Evolutionary conservation across 1,140 invertebrate species (phyloP).

Genomic region (Stegodyphus dumicola): DNA sequence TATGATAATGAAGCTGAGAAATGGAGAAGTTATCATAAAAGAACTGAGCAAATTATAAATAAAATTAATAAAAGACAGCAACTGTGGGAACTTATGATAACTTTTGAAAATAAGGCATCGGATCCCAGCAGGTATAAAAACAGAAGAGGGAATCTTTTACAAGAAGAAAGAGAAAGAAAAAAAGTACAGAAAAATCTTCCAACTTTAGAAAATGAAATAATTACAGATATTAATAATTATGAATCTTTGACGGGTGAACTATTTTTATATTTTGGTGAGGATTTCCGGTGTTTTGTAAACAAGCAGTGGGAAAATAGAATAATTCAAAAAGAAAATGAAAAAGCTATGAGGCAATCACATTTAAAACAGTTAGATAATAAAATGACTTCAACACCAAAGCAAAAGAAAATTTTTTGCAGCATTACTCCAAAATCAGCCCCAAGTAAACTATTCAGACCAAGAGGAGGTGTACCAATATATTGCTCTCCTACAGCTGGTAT

Average conservation of each 20-base stretch:
- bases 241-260: conserved; percentile 65
- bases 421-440: conserved; percentile 27
- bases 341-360: conserved; percentile 62
- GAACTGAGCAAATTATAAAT: conserved; percentile 73
- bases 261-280: conserved; percentile 67
- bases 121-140: conserved; percentile 85
- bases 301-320: conserved; percentile 67
- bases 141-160: conserved; percentile 82
- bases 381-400: neutral
- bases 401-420: conserved; percentile 3
- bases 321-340: conserved; percentile 68
- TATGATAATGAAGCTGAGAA: conserved; percentile 81
- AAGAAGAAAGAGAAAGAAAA: conserved; percentile 86
- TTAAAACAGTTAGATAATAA: conserved; percentile 3
- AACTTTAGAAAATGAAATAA: conserved; percentile 69
- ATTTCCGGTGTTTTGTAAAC: conserved; percentile 67
- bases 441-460: conserved; percentile 29
- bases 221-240: conserved; percentile 66
- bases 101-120: conserved; percentile 76
- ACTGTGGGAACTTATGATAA: conserved; percentile 77
- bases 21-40: conserved; percentile 76
- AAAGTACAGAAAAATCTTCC: conserved; percentile 74
- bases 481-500: neutral
- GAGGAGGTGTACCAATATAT: neutral
- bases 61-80: conserved; percentile 73